Evolutionary conservation across 2,113 vertebrate species (phyloP).

Genomic region (Laticauda laticaudata): DNA sequence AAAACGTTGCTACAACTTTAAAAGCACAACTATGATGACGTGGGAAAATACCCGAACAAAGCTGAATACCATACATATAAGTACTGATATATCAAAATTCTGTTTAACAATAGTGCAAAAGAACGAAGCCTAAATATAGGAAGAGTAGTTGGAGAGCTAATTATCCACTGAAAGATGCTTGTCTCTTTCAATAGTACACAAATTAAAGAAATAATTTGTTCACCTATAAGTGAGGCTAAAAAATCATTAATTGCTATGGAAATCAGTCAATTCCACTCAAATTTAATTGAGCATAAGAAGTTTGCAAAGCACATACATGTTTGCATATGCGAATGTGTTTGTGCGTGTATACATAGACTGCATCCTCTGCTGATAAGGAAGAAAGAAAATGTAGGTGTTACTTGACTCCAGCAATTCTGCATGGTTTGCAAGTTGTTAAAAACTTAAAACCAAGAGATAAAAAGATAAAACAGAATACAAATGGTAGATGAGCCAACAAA

Average conservation of each 20-base stretch:
- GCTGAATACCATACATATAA: too few relatives aligned
- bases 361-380: slow-evolving; percentile 69
- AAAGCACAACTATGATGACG: too few relatives aligned
- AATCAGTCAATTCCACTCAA: slow-evolving; percentile 63
- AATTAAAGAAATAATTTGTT: slow-evolving; percentile 59
- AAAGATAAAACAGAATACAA: neutral
- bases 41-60: too few relatives aligned
- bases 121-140: slow-evolving; percentile 8
- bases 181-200: slow-evolving; percentile 56
- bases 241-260: slow-evolving; percentile 65
- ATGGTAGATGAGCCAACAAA: neutral
- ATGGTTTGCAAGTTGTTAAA: neutral
- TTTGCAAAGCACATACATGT: slow-evolving; percentile 1
- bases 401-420: neutral
- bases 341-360: slow-evolving; percentile 45
- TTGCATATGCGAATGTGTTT: too few relatives aligned
- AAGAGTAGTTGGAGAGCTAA: slow-evolving; percentile 49
- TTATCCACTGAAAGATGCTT: slow-evolving; percentile 56
- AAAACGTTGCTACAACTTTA: too few relatives aligned
- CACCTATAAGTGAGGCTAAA: slow-evolving; percentile 59
- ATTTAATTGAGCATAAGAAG: slow-evolving; percentile 64
- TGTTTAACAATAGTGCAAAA: slow-evolving; percentile 13
- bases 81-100: slow-evolving; percentile 10
- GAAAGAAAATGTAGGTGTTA: slow-evolving; percentile 38
- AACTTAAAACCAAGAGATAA: neutral